These are phyloP conservation scores for Cancer borealis DNA, from an alignment of 2,888 invertebrate genomes.

Conservation along the genomic window DNA sequence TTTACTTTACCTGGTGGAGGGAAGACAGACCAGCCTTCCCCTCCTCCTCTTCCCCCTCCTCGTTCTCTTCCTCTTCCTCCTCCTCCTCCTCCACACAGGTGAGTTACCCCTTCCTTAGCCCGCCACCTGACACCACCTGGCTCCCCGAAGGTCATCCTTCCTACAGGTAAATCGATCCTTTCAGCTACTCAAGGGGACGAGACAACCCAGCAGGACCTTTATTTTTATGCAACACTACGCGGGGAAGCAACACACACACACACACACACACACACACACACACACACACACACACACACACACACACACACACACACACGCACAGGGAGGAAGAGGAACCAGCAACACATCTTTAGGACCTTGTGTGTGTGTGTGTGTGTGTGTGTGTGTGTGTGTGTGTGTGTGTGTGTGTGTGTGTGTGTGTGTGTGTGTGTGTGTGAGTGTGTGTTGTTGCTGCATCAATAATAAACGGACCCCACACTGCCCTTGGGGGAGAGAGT, in stretches of 20 bases:
- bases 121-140: not conserved
- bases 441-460: not conserved
- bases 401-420: constrained; percentile 20
- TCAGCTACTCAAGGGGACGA: not conserved
- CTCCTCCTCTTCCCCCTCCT: not conserved
- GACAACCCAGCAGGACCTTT: not conserved
- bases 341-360: not conserved
- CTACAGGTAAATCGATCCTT: not conserved
- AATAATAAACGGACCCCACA: not conserved
- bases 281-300: not conserved
- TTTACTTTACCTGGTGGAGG: not conserved
- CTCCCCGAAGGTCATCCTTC: not conserved
- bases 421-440: constrained; percentile 20
- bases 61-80: not conserved
- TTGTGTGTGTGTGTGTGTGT: not conserved
- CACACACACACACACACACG: not conserved
- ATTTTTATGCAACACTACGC: constrained; percentile 3
- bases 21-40: not conserved
- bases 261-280: too few species aligned
- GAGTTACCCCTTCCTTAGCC: not conserved
- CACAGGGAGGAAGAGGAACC: not conserved
- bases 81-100: not conserved
- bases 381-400: constrained; percentile 22
- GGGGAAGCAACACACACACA: not conserved
- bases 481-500: not conserved